Conservation (phyloP, 2,113 vertebrate species). For the Ctenomys sociabilis region DNA sequence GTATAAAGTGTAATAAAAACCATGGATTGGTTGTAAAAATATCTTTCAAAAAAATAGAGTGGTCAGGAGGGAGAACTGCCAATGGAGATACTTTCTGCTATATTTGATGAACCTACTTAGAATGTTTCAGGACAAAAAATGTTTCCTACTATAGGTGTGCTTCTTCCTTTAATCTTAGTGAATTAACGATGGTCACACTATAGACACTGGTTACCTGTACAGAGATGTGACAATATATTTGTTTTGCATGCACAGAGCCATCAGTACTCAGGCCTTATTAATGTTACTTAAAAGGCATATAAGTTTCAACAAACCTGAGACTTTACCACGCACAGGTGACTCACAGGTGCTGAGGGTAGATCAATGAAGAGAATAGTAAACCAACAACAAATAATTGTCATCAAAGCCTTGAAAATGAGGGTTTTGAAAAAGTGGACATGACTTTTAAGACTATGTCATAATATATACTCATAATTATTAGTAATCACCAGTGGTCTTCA, state of each 20-base stretch:
- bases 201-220: neutral
- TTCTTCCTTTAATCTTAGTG: neutral
- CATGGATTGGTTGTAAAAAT: neutral
- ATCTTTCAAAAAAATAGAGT: neutral
- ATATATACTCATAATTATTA: neutral
- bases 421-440: neutral
- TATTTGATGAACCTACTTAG: neutral
- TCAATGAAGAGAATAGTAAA: neutral
- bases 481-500: neutral
- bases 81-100: neutral
- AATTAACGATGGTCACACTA: neutral
- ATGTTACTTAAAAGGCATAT: neutral
- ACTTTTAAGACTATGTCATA: neutral
- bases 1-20: constrained; percentile 14
- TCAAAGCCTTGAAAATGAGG: neutral
- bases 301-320: neutral
- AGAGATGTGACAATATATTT: constrained; percentile 6
- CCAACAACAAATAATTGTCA: neutral
- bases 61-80: neutral
- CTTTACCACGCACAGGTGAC: neutral
- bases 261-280: neutral
- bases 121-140: neutral
- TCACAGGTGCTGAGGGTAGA: neutral
- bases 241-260: neutral
- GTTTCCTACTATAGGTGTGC: neutral